phyloP scores from a whole-genome alignment of 2,113 vertebrate species.

The Genyomyrus donnyi region DNA sequence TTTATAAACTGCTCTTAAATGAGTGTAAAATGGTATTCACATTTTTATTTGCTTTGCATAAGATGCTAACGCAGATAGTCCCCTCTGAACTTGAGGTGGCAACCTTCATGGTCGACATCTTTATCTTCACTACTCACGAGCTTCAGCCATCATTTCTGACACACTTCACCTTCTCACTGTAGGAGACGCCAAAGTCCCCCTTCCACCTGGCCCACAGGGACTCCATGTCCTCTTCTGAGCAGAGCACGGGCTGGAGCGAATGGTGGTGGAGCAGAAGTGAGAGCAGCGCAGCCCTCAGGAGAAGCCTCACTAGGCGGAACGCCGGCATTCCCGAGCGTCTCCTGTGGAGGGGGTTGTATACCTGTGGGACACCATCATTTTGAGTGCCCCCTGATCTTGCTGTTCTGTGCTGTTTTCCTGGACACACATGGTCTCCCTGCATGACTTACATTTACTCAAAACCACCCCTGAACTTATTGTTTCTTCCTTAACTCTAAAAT shows the following conservation, averaged over 20 bases:
- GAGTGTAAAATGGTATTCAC: background rate
- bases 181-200: slow-evolving; percentile 40
- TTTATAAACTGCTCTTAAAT: background rate
- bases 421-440: background rate
- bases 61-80: background rate
- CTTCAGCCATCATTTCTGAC: background rate
- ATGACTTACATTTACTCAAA: background rate
- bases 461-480: too few relatives aligned
- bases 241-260: slow-evolving; percentile 22
- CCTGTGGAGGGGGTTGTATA: background rate
- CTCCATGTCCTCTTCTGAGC: slow-evolving; percentile 51
- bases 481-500: background rate
- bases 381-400: background rate
- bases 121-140: background rate
- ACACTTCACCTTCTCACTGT: slow-evolving; percentile 43
- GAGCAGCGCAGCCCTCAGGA: slow-evolving; percentile 38
- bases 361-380: background rate
- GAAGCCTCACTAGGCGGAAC: slow-evolving; percentile 32
- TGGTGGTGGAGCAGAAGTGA: slow-evolving; percentile 38
- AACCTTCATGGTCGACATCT: background rate
- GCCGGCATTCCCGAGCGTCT: background rate
- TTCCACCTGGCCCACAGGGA: slow-evolving; percentile 61
- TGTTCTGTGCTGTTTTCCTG: background rate
- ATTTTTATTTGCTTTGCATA: background rate
- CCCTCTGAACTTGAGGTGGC: background rate